A percentile compares a stretch with the other conserved stretches of the same genome.
These are phyloP conservation scores for Palythoa caribaeorum DNA, from an alignment of 92 coral and sea anemone species.

Conservation along the genomic window DNA sequence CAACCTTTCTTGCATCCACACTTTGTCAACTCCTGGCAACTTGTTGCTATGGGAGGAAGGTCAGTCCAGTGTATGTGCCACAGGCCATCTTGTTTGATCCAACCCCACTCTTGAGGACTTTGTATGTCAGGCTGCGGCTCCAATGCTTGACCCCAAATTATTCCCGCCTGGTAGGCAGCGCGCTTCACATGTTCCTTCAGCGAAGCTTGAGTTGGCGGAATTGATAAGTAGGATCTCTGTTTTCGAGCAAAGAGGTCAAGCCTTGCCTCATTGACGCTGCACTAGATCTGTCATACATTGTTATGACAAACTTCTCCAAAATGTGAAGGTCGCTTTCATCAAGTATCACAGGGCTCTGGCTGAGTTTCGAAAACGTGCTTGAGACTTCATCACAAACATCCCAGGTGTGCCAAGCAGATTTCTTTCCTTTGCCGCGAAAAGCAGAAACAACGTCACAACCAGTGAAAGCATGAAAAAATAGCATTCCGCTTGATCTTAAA, in stretches of 20 bases:
- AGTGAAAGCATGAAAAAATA: conserved; percentile 26
- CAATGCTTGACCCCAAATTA: conserved; percentile 63
- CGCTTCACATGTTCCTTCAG: conserved; percentile 52
- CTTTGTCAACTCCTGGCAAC: conserved; percentile 61
- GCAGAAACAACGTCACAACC: conserved; percentile 11
- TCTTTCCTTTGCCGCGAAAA: conserved; percentile 60
- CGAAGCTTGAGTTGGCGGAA: conserved; percentile 62
- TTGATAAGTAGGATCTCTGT: conserved; percentile 39
- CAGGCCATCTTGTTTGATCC: conserved; percentile 21
- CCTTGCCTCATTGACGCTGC: conserved; percentile 56
- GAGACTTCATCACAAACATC: conserved; percentile 52
- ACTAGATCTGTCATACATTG: conserved; percentile 51
- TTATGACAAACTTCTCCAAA: conserved; percentile 59
- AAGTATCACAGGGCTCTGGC: conserved; percentile 30
- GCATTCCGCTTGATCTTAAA: background rate
- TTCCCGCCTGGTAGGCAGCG: conserved; percentile 55
- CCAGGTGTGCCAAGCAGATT: conserved; percentile 65
- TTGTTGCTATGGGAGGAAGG: conserved; percentile 29
- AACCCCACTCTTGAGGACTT: conserved; percentile 50
- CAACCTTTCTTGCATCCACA: conserved; percentile 10
- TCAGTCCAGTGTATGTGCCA: conserved; percentile 57
- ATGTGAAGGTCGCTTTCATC: conserved; percentile 46
- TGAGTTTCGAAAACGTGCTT: conserved; percentile 41
- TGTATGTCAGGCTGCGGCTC: conserved; percentile 7
- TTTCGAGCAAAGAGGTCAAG: conserved; percentile 56